phyloP scores from a whole-genome alignment of 2,797 vertebrate genomes.

The Sphenopsis melanotis region DNA sequence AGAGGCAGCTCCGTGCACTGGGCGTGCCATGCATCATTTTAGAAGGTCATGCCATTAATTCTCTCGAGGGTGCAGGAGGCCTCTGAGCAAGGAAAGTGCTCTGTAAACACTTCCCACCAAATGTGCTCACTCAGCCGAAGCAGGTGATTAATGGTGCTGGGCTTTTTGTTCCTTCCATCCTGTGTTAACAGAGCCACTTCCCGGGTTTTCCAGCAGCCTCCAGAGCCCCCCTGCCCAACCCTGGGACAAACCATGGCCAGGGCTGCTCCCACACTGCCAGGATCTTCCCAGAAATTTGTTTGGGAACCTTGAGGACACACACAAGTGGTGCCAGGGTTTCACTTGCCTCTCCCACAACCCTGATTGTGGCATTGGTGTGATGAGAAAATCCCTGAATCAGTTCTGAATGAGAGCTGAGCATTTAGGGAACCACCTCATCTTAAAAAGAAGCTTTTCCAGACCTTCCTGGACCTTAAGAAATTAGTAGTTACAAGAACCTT shows the following conservation, averaged over 20 bases:
- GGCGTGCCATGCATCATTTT: accelerated
- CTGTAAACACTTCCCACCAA: slow-evolving; percentile 9
- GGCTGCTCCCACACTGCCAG: background rate
- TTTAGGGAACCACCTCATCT: background rate
- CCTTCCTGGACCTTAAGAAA: background rate
- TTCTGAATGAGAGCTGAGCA: background rate
- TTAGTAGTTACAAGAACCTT: background rate
- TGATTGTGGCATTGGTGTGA: accelerated
- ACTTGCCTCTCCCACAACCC: background rate
- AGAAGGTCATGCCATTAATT: background rate
- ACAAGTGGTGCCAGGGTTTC: accelerated
- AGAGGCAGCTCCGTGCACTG: background rate
- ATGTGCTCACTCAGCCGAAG: background rate
- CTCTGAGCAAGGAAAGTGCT: background rate
- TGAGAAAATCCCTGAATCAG: background rate
- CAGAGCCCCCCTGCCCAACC: background rate
- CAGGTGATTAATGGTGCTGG: slow-evolving; percentile 4
- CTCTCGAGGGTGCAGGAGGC: background rate
- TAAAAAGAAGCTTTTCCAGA: background rate
- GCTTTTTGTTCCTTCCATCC: slow-evolving; percentile 50
- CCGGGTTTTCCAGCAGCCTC: background rate
- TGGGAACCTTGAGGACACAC: accelerated
- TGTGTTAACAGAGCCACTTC: slow-evolving; percentile 21
- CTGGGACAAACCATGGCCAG: background rate
- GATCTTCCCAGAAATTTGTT: background rate